phyloP scores from a whole-genome alignment of 2,797 vertebrate genomes.

The Poeciliopsis infans region DNA sequence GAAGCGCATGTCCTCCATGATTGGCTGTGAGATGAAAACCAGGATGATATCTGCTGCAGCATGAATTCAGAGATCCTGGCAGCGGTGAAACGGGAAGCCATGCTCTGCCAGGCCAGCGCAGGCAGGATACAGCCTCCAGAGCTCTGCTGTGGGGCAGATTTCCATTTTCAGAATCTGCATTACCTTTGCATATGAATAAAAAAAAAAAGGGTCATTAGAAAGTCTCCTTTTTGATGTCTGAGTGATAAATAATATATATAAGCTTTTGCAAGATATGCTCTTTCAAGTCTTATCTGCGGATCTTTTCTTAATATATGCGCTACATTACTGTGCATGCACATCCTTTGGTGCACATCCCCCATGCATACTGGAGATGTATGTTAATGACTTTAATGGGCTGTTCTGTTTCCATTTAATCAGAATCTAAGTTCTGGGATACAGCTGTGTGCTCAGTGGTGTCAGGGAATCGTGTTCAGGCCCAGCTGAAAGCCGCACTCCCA shows the following conservation, averaged over 20 bases:
- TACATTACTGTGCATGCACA: conserved; percentile 70
- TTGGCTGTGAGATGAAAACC: conserved; percentile 47
- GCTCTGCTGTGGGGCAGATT: conserved; percentile 47
- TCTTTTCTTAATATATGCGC: conserved; percentile 77
- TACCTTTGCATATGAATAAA: conserved; percentile 77
- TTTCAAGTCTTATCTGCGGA: conserved; percentile 79
- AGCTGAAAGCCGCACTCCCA: conserved; percentile 35
- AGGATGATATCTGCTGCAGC: conserved; percentile 40
- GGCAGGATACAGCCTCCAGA: conserved; percentile 24
- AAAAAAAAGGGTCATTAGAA: conserved; percentile 75
- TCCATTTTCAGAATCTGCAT: conserved; percentile 59
- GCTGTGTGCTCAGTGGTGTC: conserved; percentile 59
- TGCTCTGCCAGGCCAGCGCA: conserved; percentile 12
- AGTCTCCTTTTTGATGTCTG: conserved; percentile 82
- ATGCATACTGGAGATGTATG: conserved; percentile 73
- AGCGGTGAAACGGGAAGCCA: conserved; percentile 42
- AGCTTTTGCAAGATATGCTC: conserved; percentile 80
- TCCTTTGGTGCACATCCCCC: conserved; percentile 60
- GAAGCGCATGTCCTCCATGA: conserved; percentile 35
- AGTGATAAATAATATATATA: conserved; percentile 80
- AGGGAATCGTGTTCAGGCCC: conserved; percentile 59
- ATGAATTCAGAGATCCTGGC: conserved; percentile 61
- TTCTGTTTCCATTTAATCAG: conserved; percentile 81
- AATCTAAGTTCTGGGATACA: conserved; percentile 72
- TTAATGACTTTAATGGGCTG: conserved; percentile 81